Percentiles rank a stretch among this genome's conserved stretches.
Conservation (phyloP, 2,113 vertebrate genomes). For the Amphiprion percula region DNA sequence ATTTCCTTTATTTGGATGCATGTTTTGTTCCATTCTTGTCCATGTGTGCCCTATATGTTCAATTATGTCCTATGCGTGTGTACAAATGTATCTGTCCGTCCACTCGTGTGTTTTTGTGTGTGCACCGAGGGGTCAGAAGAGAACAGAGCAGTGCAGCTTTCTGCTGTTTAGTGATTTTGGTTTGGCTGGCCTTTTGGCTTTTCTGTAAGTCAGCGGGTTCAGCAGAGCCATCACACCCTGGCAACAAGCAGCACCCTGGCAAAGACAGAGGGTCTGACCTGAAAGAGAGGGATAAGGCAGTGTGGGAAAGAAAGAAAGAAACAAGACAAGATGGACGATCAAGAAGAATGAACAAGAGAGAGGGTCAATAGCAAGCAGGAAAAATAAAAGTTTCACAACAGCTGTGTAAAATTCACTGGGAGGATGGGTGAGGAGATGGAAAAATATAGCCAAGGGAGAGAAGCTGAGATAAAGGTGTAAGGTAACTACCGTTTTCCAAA, state of each 20-base stretch:
- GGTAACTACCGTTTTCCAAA: constrained; percentile 27
- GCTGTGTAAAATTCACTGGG: neutral
- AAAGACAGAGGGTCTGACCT: constrained; percentile 53
- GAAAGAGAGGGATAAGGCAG: constrained; percentile 17
- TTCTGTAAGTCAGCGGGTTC: constrained; percentile 67
- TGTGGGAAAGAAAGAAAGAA: constrained; percentile 37
- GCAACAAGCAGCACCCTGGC: constrained; percentile 52
- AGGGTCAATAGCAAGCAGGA: constrained; percentile 1
- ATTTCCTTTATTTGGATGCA: constrained; percentile 9
- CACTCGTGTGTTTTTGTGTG: neutral
- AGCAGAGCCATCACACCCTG: constrained; percentile 62
- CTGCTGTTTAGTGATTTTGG: constrained; percentile 77
- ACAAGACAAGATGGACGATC: constrained; percentile 11
- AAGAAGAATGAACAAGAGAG: neutral
- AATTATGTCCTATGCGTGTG: neutral
- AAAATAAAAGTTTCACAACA: constrained; percentile 10
- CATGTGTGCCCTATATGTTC: neutral
- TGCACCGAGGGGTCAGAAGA: constrained; percentile 39
- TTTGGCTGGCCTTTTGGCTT: constrained; percentile 71
- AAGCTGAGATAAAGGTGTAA: constrained; percentile 25
- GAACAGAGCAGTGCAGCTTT: constrained; percentile 57
- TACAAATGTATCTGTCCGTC: neutral
- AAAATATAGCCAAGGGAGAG: neutral
- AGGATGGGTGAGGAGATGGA: neutral
- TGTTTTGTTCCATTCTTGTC: neutral